These are phyloP conservation scores for Hesperophylax magnus DNA, from an alignment of 1,140 invertebrate genomes.

Conservation along the genomic window DNA sequence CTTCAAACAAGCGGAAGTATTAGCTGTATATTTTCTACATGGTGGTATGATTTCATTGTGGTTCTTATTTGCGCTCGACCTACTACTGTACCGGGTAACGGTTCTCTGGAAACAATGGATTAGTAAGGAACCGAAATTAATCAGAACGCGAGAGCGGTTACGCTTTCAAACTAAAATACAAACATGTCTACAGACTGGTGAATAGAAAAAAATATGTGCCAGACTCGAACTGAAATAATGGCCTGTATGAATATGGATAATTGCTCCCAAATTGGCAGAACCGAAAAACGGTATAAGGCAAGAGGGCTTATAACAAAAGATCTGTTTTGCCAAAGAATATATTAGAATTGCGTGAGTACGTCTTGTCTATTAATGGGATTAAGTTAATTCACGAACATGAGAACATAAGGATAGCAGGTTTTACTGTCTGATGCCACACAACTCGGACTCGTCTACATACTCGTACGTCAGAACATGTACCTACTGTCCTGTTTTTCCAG, in stretches of 20 bases:
- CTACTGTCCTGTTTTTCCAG: no score
- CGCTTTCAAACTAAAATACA: not conserved
- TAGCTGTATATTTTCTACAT: not conserved
- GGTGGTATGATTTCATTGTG: not conserved
- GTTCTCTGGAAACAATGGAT: conserved; percentile 17
- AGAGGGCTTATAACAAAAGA: not conserved
- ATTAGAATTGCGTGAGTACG: not conserved
- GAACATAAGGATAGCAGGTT: not conserved
- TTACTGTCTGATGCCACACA: not conserved
- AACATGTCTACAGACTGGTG: not conserved
- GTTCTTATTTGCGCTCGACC: not conserved
- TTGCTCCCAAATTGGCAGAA: conserved; percentile 4
- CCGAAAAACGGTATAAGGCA: not conserved
- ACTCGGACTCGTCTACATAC: not conserved
- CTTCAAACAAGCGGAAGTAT: not conserved
- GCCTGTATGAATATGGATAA: conserved; percentile 5
- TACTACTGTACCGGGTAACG: not conserved
- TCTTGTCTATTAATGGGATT: not conserved
- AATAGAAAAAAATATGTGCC: conserved; percentile 4
- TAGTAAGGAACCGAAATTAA: conserved; percentile 27
- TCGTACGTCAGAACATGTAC: not conserved
- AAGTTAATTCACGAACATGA: not conserved
- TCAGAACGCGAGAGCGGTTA: conserved; percentile 9
- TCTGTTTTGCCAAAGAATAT: not conserved
- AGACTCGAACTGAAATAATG: conserved; percentile 5